Conservation (phyloP, 1,140 invertebrate genomes). For the Cepaea nemoralis region DNA sequence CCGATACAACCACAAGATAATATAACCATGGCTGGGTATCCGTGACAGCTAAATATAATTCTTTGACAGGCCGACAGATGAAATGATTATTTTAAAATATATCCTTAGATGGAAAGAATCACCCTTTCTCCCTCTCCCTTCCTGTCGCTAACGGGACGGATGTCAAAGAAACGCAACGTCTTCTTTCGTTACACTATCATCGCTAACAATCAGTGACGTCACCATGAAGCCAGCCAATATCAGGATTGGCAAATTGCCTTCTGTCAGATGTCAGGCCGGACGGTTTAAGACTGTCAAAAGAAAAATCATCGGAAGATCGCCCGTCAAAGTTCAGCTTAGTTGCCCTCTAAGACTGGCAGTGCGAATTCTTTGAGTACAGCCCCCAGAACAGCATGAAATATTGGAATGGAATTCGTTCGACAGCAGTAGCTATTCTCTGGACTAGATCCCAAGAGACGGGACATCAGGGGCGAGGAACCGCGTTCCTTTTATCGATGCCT, state of each 20-base stretch:
- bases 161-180: background rate
- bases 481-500: slow-evolving; percentile 37
- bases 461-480: slow-evolving; percentile 13
- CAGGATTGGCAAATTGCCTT: slow-evolving; percentile 28
- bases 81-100: slow-evolving; percentile 17
- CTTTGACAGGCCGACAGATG: background rate
- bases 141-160: background rate
- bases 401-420: slow-evolving; percentile 32
- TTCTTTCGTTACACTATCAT: slow-evolving; percentile 18
- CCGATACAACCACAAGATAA: too few relatives aligned
- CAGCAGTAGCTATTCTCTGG: background rate
- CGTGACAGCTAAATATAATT: too few relatives aligned
- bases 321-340: slow-evolving; percentile 25
- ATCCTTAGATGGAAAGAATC: background rate
- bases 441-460: slow-evolving; percentile 2
- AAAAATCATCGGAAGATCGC: slow-evolving; percentile 24
- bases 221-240: background rate
- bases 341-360: background rate
- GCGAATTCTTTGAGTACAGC: background rate
- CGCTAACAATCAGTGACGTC: slow-evolving; percentile 28
- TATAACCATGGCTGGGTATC: too few relatives aligned
- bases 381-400: slow-evolving; percentile 29
- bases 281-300: slow-evolving; percentile 34
- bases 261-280: slow-evolving; percentile 11
- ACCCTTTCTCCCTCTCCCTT: too few relatives aligned